Percentiles rank a stretch among this genome's conserved stretches.
Conservation (phyloP, 2,797 vertebrate species). For the Ceyx erithaca region DNA sequence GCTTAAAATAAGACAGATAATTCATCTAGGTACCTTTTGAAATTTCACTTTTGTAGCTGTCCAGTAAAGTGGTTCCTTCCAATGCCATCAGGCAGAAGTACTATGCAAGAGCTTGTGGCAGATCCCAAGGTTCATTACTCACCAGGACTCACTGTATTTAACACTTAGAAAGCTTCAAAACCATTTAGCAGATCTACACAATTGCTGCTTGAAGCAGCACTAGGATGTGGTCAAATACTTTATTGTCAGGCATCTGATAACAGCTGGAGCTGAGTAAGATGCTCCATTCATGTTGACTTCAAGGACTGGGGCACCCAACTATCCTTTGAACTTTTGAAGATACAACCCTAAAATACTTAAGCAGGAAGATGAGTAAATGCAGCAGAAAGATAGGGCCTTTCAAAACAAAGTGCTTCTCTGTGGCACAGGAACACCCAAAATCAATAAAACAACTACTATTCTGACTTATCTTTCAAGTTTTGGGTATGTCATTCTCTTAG, state of each 20-base stretch:
- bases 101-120: background rate
- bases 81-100: background rate
- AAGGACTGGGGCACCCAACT: background rate
- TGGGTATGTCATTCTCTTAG: slow-evolving; percentile 1
- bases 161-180: background rate
- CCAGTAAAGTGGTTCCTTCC: background rate
- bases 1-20: background rate
- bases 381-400: slow-evolving; percentile 18
- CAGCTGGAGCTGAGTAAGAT: slow-evolving; percentile 20
- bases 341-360: background rate
- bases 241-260: background rate
- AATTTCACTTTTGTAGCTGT: background rate
- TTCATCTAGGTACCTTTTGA: background rate
- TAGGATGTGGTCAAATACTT: background rate
- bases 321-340: slow-evolving; percentile 32
- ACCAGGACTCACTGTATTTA: background rate
- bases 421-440: slow-evolving; percentile 35
- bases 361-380: slow-evolving; percentile 57
- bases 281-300: slow-evolving; percentile 21
- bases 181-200: background rate
- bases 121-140: background rate
- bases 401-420: slow-evolving; percentile 17
- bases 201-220: background rate
- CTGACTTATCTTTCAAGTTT: slow-evolving; percentile 23
- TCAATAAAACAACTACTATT: slow-evolving; percentile 6